Conservation (phyloP, 2,797 vertebrate genomes). For the Falco naumanni region DNA sequence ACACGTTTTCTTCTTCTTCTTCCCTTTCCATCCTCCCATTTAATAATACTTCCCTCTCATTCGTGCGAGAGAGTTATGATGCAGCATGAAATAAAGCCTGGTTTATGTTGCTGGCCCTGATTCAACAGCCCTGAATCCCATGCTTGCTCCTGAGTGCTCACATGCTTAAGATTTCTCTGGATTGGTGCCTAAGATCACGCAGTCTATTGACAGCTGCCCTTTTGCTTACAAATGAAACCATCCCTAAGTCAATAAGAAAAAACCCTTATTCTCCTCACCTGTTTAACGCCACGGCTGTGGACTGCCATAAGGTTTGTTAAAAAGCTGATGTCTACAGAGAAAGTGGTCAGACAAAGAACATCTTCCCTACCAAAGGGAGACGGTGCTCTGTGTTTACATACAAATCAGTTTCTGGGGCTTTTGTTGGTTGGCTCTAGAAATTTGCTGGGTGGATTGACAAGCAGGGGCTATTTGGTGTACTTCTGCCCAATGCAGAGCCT, state of each 20-base stretch:
- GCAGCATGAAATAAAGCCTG: constrained; percentile 35
- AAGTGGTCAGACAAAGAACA: constrained; percentile 41
- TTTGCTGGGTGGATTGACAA: neutral
- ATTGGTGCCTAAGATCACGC: constrained; percentile 38
- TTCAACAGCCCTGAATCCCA: constrained; percentile 28
- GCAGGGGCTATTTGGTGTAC: neutral
- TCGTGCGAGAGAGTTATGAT: neutral
- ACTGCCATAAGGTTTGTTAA: constrained; percentile 37
- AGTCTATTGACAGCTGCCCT: constrained; percentile 68
- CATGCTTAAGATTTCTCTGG: constrained; percentile 28
- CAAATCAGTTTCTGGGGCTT: constrained; percentile 3
- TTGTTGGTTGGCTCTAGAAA: neutral
- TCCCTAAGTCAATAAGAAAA: constrained; percentile 63
- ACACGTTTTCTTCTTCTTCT: constrained; percentile 10
- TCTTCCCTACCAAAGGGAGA: neutral
- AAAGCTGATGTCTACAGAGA: constrained; percentile 29
- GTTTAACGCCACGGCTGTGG: constrained; percentile 37
- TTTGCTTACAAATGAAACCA: constrained; percentile 64
- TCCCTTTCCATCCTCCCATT: neutral
- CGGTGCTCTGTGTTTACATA: neutral
- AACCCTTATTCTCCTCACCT: constrained; percentile 44
- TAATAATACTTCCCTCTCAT: constrained; percentile 21
- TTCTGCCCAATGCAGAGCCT: neutral
- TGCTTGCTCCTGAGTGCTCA: neutral
- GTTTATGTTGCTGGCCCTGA: constrained; percentile 26